Base-by-base conservation (phyloP, 2,888 invertebrate genomes). In the Drosophila kambysellisi region DNA sequence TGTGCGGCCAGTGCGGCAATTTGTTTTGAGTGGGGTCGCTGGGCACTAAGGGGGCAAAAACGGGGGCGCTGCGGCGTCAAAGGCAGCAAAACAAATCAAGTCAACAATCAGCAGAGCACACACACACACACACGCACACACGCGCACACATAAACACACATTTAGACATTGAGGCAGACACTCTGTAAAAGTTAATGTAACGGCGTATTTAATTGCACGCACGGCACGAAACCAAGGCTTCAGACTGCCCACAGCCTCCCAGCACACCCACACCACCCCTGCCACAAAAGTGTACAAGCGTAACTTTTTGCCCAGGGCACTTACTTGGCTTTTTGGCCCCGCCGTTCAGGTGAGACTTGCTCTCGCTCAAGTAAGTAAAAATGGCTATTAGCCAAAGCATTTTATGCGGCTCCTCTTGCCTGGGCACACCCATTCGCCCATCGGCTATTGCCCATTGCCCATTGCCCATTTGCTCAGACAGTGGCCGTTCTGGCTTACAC, bases 121-220 rank as follows among this genome's bases (percentile, higher is more conserved):
- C 77, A 81, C 74, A 72, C 76, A 77, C 70, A 77, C 68, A 61
- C 70, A 53, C 33, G 52, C 54, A 61, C 56, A 43, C 25, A 46
- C 48, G 61, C 43, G 50, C 57, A 69, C 20, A 69, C 20, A 46
- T 25, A 39, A 58, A 59, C 52, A 70, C 60, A 56, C 65, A 68
- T 53, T 68, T 35, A 75, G 75, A 86, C 84, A 78, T 83, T 87
- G 76, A 66, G 57, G 82, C 79, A 89, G 89, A 86, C 90, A 86
- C 85, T 77, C 85, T 82, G 85, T 89, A 87, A 87, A 90, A 90
- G 85, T 89, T 89, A 88, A 89, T 88, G 90, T 88, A 90, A 90
- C 88, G 79, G 88, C 85, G 90, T 88, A 90, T 90, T 90, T 90
- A 88, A 89, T 87, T 89, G 91, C 90, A 90, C 89, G 89, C 88